These are phyloP conservation scores for Rhinogobio ventralis DNA, from an alignment of 2,797 vertebrate genomes.

Conservation along the genomic window DNA sequence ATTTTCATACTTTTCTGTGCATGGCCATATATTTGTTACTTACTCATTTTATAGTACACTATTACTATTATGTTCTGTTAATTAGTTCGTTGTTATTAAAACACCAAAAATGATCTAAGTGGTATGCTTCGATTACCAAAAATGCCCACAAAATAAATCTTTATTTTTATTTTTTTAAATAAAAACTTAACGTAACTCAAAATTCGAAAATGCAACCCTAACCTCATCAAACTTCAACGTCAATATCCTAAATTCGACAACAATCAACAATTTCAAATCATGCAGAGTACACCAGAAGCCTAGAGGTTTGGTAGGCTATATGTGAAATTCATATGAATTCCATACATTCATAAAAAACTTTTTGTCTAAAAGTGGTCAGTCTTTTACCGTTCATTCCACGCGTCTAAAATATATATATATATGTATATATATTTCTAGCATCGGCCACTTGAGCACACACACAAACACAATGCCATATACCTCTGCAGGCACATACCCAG, in stretches of 20 bases:
- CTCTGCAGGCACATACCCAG: background rate
- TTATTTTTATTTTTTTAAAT: no score
- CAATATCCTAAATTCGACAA: background rate
- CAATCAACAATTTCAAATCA: background rate
- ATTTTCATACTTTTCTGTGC: background rate
- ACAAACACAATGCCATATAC: slow-evolving; percentile 10
- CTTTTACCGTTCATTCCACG: background rate
- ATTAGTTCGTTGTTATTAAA: background rate
- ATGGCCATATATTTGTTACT: background rate
- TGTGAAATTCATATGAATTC: background rate
- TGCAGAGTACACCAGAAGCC: background rate
- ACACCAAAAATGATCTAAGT: background rate
- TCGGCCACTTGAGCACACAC: background rate
- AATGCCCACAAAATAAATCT: background rate
- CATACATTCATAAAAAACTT: background rate
- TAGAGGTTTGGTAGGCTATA: background rate
- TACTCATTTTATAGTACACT: background rate
- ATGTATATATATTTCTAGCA: background rate
- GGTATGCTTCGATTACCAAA: background rate
- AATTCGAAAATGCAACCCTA: background rate
- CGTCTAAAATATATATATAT: background rate
- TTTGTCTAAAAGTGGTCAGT: background rate
- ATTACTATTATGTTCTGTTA: background rate
- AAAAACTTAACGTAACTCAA: background rate
- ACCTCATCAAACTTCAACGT: background rate